Evolutionary conservation across 1,140 invertebrate genomes (phyloP), one percentile per base, ranked within the genome.

Genomic region (Heterodera schachtii): DNA sequence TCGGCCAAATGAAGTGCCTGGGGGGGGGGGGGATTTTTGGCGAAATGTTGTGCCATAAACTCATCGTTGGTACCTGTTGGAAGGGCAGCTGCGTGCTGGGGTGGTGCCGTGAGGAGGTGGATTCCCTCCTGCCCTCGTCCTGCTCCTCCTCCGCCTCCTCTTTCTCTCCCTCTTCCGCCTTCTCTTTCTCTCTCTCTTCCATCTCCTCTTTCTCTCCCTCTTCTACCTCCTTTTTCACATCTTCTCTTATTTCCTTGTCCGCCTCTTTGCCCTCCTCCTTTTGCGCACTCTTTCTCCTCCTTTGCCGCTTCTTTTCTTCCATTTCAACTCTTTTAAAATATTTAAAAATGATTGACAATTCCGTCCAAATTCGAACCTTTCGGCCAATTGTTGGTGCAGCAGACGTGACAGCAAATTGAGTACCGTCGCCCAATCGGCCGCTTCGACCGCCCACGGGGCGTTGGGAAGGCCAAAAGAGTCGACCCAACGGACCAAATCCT

Each of bases 391-490:
- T 44, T 41, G 70, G 47, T 67, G 64, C 70, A 78, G 47, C 47
- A 78, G 46, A 64, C 76, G 52, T n/a, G 76, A 49, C 70, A 78
- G 13, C 66, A 78, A 67, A 67, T 78, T 78, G 47, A 78, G 49
- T 70, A 67, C 66, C 21, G 76, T 78, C 47, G 76, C 76, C 76
- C 76, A 78, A 67, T 78, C 76, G 19, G 76, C 64, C 47, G 76
- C 21, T 52, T 78, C 76, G 47, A 64, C 66, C 19, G 57, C 64
- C 76, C 76, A 78, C 41, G 76, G 76, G 31, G 44, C 70, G 5
- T 41, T 31, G 31, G 46, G 66, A n/a, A 78, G 60, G 66, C 76
- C 76, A 21, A 66, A 78, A 13, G 76, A 46, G 46, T 78, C 76
- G 21, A 78, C 13, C 76, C 76, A 78, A 11, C 44, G 76, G 47